These are phyloP conservation scores for Cremastinae sp. DNA, from an alignment of 2,888 invertebrate genomes.

Conservation along the genomic window DNA sequence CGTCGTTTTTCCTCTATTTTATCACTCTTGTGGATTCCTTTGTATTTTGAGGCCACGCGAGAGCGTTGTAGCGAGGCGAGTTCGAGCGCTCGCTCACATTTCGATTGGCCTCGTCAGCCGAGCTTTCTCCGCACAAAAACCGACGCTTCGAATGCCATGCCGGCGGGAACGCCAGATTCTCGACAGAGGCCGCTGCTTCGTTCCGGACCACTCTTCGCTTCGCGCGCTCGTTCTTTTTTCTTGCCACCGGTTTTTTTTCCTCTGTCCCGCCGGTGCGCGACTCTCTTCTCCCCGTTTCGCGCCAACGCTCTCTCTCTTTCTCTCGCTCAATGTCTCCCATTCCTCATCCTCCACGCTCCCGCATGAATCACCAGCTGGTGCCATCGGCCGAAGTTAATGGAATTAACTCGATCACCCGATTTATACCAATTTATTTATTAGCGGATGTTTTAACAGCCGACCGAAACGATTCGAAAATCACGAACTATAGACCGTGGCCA, in stretches of 20 bases:
- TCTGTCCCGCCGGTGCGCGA: slow-evolving; percentile 30
- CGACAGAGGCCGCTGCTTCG: slow-evolving; percentile 39
- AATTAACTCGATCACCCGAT: slow-evolving; percentile 68
- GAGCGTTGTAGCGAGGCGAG: slow-evolving; percentile 11
- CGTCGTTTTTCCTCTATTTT: slow-evolving; percentile 42
- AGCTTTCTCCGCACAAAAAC: slow-evolving; percentile 53
- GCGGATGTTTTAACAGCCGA: slow-evolving; percentile 54
- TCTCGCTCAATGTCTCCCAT: slow-evolving; percentile 25
- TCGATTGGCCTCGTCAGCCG: slow-evolving; percentile 45
- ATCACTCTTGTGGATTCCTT: slow-evolving; percentile 36
- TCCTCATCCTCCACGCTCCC: slow-evolving; percentile 29
- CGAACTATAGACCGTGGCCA: slow-evolving; percentile 29
- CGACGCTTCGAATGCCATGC: slow-evolving; percentile 32
- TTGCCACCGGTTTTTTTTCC: slow-evolving; percentile 26
- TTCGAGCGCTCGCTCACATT: slow-evolving; percentile 41
- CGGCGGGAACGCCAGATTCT: slow-evolving; percentile 22
- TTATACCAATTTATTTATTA: slow-evolving; percentile 62
- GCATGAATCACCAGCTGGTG: slow-evolving; percentile 58
- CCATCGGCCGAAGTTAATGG: slow-evolving; percentile 70
- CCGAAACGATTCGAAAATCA: slow-evolving; percentile 50
- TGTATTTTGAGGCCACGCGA: slow-evolving; percentile 58
- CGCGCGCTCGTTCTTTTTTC: slow-evolving; percentile 36
- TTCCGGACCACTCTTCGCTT: slow-evolving; percentile 54
- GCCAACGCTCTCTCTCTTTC: slow-evolving; percentile 32
- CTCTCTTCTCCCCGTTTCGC: slow-evolving; percentile 29